These are phyloP conservation scores for Puffinus mauretanicus DNA, from an alignment of 2,113 vertebrate genomes.

Conservation along the genomic window DNA sequence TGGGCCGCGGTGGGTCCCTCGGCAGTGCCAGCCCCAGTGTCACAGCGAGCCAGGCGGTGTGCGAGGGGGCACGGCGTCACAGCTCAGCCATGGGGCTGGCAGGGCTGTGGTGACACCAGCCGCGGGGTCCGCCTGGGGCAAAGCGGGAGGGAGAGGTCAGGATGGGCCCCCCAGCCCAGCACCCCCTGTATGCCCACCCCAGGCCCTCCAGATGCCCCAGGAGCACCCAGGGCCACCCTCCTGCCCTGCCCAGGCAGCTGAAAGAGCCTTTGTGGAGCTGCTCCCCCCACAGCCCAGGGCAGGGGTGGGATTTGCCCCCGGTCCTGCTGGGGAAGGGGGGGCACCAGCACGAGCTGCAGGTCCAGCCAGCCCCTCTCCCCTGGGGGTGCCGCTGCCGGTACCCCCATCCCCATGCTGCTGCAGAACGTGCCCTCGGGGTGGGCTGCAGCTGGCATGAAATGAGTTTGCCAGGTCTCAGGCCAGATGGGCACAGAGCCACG, in stretches of 20 bases:
- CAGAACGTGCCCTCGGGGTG: background rate
- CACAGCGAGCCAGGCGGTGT: rapidly evolving
- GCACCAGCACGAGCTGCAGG: background rate
- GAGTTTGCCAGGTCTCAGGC: background rate
- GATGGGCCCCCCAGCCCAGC: background rate
- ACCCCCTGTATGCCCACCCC: background rate
- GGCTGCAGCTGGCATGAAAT: background rate
- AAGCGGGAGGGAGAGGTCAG: background rate
- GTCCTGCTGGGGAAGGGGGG: background rate
- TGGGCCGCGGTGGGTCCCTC: background rate
- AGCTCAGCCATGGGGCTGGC: background rate
- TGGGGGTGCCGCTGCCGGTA: background rate
- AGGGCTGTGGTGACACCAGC: rapidly evolving
- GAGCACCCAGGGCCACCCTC: background rate
- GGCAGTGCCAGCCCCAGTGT: background rate
- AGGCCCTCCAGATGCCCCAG: background rate
- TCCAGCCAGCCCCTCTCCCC: rapidly evolving
- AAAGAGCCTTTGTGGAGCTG: background rate
- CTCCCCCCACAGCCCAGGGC: rapidly evolving
- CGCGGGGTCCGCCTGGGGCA: rapidly evolving
- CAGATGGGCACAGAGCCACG: background rate
- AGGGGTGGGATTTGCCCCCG: background rate
- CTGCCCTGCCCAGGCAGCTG: background rate
- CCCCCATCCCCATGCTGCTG: background rate
- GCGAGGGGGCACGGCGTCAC: rapidly evolving